Conservation (phyloP, 2,113 vertebrate species). For the Pseudorasbora parva region DNA sequence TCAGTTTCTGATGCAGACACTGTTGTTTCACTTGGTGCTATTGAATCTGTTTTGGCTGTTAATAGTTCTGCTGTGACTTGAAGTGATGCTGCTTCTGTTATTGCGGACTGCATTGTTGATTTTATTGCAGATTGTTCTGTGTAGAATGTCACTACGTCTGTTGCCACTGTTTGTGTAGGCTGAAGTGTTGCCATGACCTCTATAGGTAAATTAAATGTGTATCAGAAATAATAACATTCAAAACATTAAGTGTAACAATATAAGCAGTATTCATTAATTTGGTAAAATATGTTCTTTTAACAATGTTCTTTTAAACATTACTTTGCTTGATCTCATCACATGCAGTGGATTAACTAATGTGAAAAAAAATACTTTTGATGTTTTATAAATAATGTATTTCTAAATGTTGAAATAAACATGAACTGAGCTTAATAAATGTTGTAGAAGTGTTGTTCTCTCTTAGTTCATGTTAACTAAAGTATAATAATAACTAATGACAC, state of each 20-base stretch:
- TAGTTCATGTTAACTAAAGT: too few relatives aligned
- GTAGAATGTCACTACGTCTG: background rate
- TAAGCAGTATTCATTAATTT: background rate
- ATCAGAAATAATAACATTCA: background rate
- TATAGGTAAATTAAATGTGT: background rate
- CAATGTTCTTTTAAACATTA: background rate
- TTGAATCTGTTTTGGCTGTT: background rate
- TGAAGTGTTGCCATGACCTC: background rate
- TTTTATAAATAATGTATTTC: too few relatives aligned
- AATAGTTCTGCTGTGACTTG: background rate
- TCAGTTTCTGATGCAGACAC: background rate
- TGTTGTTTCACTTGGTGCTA: background rate
- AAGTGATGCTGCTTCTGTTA: background rate
- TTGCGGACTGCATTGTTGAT: background rate
- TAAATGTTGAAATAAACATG: too few relatives aligned
- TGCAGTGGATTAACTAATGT: too few relatives aligned
- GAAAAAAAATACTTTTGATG: too few relatives aligned
- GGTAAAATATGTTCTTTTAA: background rate
- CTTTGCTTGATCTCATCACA: background rate
- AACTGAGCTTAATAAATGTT: too few relatives aligned
- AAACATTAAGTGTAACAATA: background rate
- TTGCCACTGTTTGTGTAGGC: background rate
- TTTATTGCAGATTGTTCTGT: background rate
- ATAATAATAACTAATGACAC: too few relatives aligned
- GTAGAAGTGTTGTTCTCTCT: too few relatives aligned